Evolutionary conservation across 1,140 invertebrate genomes (phyloP).

Genomic region (Drosophila willistoni): DNA sequence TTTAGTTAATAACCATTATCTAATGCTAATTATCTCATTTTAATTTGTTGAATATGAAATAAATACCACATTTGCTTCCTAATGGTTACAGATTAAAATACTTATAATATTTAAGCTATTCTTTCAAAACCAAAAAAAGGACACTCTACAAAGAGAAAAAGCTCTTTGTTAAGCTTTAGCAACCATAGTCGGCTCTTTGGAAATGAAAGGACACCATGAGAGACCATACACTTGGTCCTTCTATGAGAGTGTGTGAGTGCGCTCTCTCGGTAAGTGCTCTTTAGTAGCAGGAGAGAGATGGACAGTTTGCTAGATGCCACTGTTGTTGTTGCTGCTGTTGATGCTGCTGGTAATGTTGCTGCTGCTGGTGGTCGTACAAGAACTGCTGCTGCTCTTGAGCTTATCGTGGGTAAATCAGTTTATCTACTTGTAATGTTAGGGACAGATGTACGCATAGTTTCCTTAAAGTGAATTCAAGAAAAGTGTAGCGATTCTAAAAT

Average conservation of each 20-base stretch:
- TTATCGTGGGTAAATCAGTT: conserved; percentile 76
- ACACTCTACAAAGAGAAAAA: neutral
- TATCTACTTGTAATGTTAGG: conserved; percentile 65
- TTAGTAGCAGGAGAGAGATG: conserved; percentile 65
- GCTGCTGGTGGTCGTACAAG: conserved; percentile 61
- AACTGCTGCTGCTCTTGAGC: conserved; percentile 57
- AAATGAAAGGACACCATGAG: conserved; percentile 2
- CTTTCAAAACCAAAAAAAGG: neutral
- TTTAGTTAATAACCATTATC: too few relatives aligned
- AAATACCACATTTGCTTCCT: too few relatives aligned
- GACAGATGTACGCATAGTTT: conserved; percentile 48
- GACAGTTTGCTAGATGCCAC: conserved; percentile 61
- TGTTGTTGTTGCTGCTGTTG: conserved; percentile 41
- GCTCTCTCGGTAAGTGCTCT: conserved; percentile 42
- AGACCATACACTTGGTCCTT: conserved; percentile 6
- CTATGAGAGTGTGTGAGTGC: conserved; percentile 6
- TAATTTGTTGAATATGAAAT: too few relatives aligned
- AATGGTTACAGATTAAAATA: too few relatives aligned
- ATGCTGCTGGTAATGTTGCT: conserved; percentile 50
- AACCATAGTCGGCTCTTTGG: neutral
- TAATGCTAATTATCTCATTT: too few relatives aligned
- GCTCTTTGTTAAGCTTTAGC: neutral
- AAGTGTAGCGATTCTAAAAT: neutral
- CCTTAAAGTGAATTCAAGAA: conserved; percentile 14
- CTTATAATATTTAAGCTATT: too few relatives aligned